Evolutionary conservation across 2,797 vertebrate genomes (phyloP).

Genomic region (Meriones psammophilus): DNA sequence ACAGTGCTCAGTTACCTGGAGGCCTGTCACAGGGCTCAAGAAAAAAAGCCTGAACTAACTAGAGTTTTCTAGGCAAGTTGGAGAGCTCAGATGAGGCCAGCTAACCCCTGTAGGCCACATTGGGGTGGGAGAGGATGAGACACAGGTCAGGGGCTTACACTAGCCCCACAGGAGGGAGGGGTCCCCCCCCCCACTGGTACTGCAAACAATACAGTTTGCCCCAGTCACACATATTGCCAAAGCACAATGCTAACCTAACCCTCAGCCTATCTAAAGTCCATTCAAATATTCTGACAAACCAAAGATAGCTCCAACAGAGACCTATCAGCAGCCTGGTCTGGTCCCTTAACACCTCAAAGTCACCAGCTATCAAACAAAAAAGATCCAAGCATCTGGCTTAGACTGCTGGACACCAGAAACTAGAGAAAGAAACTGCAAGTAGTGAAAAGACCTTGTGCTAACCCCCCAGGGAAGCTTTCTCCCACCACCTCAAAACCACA

Average conservation of each 20-base stretch:
- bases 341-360: not conserved
- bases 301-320: not conserved
- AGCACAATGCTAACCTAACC: not conserved
- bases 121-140: not conserved
- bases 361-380: conserved; percentile 9
- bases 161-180: not conserved
- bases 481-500: conserved; percentile 82
- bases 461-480: conserved; percentile 73
- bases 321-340: not conserved
- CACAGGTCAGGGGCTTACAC: not conserved
- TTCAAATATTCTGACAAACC: not conserved
- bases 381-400: not conserved
- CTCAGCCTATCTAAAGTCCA: conserved; percentile 29
- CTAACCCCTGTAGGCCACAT: not conserved
- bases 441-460: conserved; percentile 78
- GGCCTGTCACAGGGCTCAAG: not conserved
- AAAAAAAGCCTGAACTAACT: not conserved
- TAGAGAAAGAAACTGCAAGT: conserved; percentile 79
- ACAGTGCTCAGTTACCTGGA: not conserved
- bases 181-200: not conserved
- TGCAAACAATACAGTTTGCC: not conserved
- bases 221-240: not conserved
- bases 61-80: not conserved
- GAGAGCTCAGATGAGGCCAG: conserved; percentile 5
- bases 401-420: conserved; percentile 73